A percentile compares a stretch with the other conserved stretches of the same genome.
Conservation (phyloP, 2,113 vertebrate genomes). For the Callaeas wilsoni region DNA sequence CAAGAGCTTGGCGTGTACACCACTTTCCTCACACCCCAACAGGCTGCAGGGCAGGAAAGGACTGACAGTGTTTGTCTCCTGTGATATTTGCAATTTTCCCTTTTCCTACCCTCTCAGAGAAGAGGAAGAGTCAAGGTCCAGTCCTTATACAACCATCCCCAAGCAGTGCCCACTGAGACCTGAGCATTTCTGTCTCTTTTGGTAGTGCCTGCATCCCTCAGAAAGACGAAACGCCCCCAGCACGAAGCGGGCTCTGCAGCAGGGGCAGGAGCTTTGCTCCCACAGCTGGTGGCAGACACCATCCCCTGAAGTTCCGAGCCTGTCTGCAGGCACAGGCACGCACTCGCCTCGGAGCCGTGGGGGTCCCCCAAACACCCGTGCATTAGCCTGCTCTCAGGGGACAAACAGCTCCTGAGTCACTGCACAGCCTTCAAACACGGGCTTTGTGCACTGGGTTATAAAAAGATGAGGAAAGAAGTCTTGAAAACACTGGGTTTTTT, state of each 20-base stretch:
- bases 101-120: not conserved
- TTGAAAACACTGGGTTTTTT: not conserved
- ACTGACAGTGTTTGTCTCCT: not conserved
- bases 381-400: not conserved
- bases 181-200: not conserved
- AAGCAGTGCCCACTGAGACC: not conserved
- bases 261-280: not conserved
- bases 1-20: not conserved
- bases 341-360: not conserved
- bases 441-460: not conserved
- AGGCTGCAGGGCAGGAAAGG: not conserved
- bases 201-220: not conserved
- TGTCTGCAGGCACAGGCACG: not conserved
- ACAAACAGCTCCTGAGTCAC: not conserved
- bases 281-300: not conserved
- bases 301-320: not conserved
- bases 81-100: not conserved
- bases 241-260: not conserved
- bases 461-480: not conserved
- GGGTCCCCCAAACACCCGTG: not conserved
- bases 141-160: not conserved
- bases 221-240: not conserved
- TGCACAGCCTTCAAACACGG: not conserved
- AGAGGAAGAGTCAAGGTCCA: not conserved
- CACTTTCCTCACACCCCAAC: not conserved